A percentile compares a stretch with the other conserved stretches of the same genome.
Conservation (phyloP, 2,888 invertebrate species). For the Palloptera scutellata region DNA sequence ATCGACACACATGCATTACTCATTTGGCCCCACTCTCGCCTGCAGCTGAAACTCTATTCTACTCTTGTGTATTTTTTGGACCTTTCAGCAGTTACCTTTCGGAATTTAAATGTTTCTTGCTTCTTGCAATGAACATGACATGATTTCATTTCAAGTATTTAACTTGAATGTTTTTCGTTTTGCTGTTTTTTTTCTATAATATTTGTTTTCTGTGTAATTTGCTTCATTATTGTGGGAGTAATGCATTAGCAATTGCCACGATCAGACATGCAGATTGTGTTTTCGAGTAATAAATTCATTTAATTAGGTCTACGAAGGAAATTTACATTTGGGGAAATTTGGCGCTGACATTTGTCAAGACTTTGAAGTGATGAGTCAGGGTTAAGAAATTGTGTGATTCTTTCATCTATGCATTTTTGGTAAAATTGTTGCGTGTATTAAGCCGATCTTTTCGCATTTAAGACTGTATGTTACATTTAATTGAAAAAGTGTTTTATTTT, state of each 20-base stretch:
- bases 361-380: too few species aligned
- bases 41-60: constrained; percentile 5
- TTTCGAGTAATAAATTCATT: not conserved
- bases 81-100: not conserved
- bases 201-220: not conserved
- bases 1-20: not conserved
- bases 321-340: not conserved
- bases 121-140: constrained; percentile 15
- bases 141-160: constrained; percentile 17
- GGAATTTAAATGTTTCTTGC: constrained; percentile 17
- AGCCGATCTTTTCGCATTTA: too few species aligned
- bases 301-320: not conserved
- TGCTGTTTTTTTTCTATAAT: not conserved
- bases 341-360: too few species aligned
- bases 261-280: constrained; percentile 4
- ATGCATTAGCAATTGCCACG: not conserved
- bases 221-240: not conserved
- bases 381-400: too few species aligned
- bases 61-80: constrained; percentile 13
- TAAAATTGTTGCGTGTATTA: too few species aligned
- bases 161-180: constrained; percentile 15
- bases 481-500: too few species aligned
- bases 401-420: too few species aligned
- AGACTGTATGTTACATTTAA: too few species aligned
- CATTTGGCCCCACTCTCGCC: not conserved